Evolutionary conservation across 2,888 invertebrate genomes (phyloP), one percentile per base, ranked within the genome.

Genomic region (Melinaea menophilus): DNA sequence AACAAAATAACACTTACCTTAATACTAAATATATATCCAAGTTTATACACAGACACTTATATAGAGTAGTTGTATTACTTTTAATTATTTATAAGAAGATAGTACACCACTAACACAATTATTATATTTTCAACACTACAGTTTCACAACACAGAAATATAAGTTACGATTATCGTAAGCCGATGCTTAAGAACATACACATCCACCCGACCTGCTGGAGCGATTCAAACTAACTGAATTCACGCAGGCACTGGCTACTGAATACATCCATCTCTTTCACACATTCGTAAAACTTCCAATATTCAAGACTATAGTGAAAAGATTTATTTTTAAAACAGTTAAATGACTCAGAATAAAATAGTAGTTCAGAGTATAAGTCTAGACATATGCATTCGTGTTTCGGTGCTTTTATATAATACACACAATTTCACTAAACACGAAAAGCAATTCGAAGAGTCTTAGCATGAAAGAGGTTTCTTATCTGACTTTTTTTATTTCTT

Each of bases 241-340:
- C 51, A 31, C 22, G 31, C 51, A 51, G 51, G 51, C 51, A 51
- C 51, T 31, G 31, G 9, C 51, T 41, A 41, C 51, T 31, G 31
- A 31, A 7, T 62, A 54, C 47, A 22, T 45, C 71, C 59, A 33
- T 75, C 75, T 69, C 72, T 69, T 62, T 75, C 75, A 45, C 62
- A 65, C 71, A 61, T 71, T 69, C 70, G 63, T 61, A 65, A 61
- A 66, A 67, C 69, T 69, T 69, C 59, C 61, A 67, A 67, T 65
- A 66, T 51, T 31, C 22, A 51, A 51, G 51, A 51, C 41, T 41
- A 9, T 31, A 31, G 31, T 51, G 51, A 22, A 31, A 51, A 51
- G 31, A 51, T 48, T 48, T 51, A n/a, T 22, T 5, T 51, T 51
- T 31, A 11, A 51, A 51, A 31, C 51, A 31, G 22, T 51, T 51